Evolutionary conservation across 2,888 invertebrate genomes (phyloP).

Genomic region (Sylvicola cinctus): DNA sequence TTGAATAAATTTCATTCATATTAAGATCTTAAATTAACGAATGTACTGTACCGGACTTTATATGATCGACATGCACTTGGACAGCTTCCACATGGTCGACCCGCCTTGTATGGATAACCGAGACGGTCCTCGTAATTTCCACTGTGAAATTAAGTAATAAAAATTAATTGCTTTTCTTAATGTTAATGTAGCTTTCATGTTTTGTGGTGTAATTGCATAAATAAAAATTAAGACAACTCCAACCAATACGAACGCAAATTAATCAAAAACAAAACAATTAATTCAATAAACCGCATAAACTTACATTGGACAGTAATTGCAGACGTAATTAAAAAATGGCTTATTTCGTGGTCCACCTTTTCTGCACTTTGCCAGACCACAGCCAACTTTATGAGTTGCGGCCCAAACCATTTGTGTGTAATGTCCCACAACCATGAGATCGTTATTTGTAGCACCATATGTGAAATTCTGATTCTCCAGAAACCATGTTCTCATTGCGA

Average conservation of each 20-base stretch:
- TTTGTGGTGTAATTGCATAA: not conserved
- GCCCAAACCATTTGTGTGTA: conserved; percentile 76
- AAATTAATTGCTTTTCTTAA: not conserved
- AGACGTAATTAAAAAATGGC: conserved; percentile 59
- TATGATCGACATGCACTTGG: conserved; percentile 37
- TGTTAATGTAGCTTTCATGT: no score
- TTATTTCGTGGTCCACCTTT: conserved; percentile 33
- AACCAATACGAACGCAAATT: no score
- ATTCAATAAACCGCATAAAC: conserved; percentile 14
- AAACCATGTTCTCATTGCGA: conserved; percentile 60
- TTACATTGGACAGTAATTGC: conserved; percentile 71
- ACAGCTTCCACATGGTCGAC: conserved; percentile 43
- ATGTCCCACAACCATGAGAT: conserved; percentile 46
- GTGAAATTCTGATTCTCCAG: conserved; percentile 52
- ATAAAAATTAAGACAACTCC: not conserved
- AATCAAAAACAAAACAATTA: not conserved
- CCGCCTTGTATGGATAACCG: conserved; percentile 45
- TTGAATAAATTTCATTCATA: not conserved
- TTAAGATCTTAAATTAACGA: no score
- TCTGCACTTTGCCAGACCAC: conserved; percentile 50
- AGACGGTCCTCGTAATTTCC: conserved; percentile 42
- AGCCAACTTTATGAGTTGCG: conserved; percentile 52
- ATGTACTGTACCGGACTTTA: conserved; percentile 19
- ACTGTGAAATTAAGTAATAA: conserved; percentile 26
- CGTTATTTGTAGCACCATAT: conserved; percentile 38